phyloP scores from a whole-genome alignment of 1,140 invertebrate genomes.

The Lethocerus indicus region DNA sequence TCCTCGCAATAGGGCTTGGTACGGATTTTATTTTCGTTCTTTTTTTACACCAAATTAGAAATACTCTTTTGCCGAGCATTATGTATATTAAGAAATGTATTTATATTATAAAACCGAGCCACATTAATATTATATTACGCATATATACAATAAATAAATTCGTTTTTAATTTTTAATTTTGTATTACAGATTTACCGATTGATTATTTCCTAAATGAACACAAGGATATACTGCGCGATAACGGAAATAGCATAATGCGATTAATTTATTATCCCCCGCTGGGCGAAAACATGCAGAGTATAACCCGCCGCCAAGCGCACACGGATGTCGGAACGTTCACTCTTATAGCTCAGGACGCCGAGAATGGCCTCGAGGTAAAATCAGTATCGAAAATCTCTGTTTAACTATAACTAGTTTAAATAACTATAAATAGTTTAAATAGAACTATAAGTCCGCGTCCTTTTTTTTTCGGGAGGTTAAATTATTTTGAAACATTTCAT shows the following conservation, averaged over 20 bases:
- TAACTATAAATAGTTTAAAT: too few species aligned
- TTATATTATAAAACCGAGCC: not conserved
- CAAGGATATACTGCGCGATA: not conserved
- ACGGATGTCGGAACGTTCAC: not conserved
- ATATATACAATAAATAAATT: not conserved
- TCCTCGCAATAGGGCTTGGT: slow-evolving; percentile 2
- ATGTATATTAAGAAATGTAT: not conserved
- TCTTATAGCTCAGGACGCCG: slow-evolving; percentile 1
- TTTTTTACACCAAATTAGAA: not conserved
- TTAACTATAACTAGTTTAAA: too few species aligned
- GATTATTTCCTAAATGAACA: slow-evolving; percentile 1
- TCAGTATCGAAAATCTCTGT: too few species aligned
- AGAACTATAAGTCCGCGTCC: too few species aligned
- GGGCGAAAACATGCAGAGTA: not conserved
- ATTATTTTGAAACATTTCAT: too few species aligned
- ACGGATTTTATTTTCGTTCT: not conserved
- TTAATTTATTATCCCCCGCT: not conserved
- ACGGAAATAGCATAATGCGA: not conserved
- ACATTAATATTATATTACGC: not conserved
- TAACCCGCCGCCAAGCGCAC: not conserved
- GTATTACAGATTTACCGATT: not conserved
- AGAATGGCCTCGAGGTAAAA: slow-evolving; percentile 2
- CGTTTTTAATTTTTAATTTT: not conserved
- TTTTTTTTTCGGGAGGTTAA: too few species aligned
- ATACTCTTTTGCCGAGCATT: not conserved